Conservation (phyloP, 2,797 vertebrate genomes). For the Leptoclinus maculatus region DNA sequence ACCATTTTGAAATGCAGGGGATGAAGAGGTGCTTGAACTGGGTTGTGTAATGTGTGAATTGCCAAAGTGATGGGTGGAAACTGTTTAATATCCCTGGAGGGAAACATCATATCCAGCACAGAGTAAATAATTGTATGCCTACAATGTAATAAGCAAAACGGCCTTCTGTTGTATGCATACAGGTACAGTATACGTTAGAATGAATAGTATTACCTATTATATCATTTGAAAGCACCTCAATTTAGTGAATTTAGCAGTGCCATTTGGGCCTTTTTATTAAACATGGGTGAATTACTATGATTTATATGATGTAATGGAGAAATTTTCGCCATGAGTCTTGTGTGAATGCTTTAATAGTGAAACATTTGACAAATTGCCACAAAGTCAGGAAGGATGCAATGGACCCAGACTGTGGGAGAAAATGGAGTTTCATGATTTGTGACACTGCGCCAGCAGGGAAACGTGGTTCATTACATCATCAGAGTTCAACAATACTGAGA, state of each 20-base stretch:
- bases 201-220: neutral
- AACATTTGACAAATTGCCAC: neutral
- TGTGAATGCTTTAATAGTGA: neutral
- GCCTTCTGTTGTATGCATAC: neutral
- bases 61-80: slow-evolving; percentile 5
- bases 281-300: neutral
- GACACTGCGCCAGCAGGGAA: neutral
- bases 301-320: neutral
- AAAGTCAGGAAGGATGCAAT: neutral
- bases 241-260: neutral
- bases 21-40: neutral
- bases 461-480: slow-evolving; percentile 22
- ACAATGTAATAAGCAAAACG: neutral
- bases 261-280: neutral
- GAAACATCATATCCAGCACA: neutral
- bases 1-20: neutral
- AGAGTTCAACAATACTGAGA: neutral
- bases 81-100: neutral
- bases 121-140: neutral
- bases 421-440: slow-evolving; percentile 6
- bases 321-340: neutral
- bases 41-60: neutral
- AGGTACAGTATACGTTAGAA: neutral
- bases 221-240: neutral
- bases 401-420: neutral